A percentile compares a stretch with the other conserved stretches of the same genome.
Evolutionary conservation across 2,797 vertebrate species (phyloP).

Genomic region (Thaleichthys pacificus): DNA sequence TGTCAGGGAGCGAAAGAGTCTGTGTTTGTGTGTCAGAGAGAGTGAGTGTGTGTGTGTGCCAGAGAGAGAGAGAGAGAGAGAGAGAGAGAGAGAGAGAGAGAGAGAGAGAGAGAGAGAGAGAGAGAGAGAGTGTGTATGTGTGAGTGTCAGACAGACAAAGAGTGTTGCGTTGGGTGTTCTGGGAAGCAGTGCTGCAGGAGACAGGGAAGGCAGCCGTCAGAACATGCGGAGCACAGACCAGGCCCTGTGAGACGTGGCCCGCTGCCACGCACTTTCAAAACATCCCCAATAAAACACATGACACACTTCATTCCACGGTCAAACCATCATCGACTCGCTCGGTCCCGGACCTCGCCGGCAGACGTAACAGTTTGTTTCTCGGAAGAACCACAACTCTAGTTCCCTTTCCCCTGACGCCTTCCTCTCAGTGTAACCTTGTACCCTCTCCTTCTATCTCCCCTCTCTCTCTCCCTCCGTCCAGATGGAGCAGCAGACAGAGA

Average conservation of each 20-base stretch:
- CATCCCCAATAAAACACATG: conserved; percentile 18
- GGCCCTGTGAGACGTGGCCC: conserved; percentile 67
- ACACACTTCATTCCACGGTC: neutral
- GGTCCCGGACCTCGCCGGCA: neutral
- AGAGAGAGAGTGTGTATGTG: neutral
- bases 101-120: neutral
- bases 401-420: neutral
- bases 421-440: neutral
- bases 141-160: neutral
- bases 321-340: too few relatives aligned
- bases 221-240: conserved; percentile 62
- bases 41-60: too few relatives aligned
- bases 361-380: conserved; percentile 37
- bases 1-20: too few relatives aligned
- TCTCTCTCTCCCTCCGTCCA: conserved; percentile 5
- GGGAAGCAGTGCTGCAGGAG: conserved; percentile 72
- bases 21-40: too few relatives aligned
- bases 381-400: neutral
- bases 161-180: conserved; percentile 53
- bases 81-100: neutral
- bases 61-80: neutral
- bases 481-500: conserved; percentile 15
- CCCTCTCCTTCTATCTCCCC: neutral
- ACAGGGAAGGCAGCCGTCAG: conserved; percentile 65
- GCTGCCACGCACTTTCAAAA: conserved; percentile 45